Evolutionary conservation across 2,888 invertebrate species (phyloP).

Genomic region (Graphium colonna): DNA sequence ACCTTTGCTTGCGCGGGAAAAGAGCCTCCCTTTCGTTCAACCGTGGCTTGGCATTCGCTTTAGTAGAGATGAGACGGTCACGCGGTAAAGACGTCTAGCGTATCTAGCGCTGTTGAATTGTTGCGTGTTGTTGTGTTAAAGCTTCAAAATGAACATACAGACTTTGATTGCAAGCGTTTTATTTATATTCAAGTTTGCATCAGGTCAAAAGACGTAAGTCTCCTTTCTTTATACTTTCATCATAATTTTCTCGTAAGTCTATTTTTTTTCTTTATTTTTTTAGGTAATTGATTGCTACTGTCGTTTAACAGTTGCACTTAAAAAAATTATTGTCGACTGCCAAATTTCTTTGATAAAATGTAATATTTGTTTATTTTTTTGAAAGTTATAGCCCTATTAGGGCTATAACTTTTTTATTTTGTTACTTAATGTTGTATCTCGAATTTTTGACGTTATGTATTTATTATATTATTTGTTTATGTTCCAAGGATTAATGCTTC

Average conservation of each 20-base stretch:
- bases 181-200: conserved; percentile 40
- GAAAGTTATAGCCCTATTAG: too few species aligned
- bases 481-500: background rate
- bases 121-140: conserved; percentile 52
- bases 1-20: conserved; percentile 45
- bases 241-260: too few species aligned
- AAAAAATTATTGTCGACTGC: too few species aligned
- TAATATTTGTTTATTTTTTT: too few species aligned
- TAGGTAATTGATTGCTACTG: too few species aligned
- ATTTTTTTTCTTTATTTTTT: too few species aligned
- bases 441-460: too few species aligned
- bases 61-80: conserved; percentile 61
- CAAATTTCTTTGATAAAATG: too few species aligned
- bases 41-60: conserved; percentile 34
- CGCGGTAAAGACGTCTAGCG: conserved; percentile 59
- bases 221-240: background rate
- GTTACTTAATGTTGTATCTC: too few species aligned
- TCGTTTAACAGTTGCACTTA: too few species aligned
- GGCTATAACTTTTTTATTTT: too few species aligned
- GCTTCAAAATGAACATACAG: conserved; percentile 56
- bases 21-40: conserved; percentile 37
- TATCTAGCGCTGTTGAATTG: conserved; percentile 36
- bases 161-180: conserved; percentile 44
- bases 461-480: background rate
- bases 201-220: conserved; percentile 49